Evolutionary conservation across 2,888 invertebrate genomes (phyloP).

Genomic region (Scelioninae gen. 1): DNA sequence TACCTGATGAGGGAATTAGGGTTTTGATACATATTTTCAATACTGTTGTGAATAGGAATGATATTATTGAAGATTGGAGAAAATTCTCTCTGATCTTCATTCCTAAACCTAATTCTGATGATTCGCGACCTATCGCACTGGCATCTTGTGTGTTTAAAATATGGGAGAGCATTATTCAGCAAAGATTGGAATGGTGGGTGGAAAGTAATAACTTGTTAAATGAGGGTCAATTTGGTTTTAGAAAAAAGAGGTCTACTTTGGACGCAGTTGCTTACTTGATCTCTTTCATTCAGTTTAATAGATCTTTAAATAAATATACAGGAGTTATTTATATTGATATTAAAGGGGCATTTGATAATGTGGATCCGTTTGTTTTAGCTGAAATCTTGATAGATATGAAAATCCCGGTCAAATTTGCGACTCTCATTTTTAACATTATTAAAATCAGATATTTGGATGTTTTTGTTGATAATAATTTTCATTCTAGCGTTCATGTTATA

Average conservation of each 20-base stretch:
- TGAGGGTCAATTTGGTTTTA: neutral
- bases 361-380: neutral
- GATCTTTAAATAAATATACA: neutral
- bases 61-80: neutral
- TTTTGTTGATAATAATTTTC: neutral
- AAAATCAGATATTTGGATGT: neutral
- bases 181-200: neutral
- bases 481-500: neutral
- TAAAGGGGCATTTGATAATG: constrained; percentile 3
- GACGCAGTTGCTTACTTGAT: neutral
- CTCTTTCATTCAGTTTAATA: neutral
- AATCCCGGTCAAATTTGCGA: neutral
- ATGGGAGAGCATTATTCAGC: neutral
- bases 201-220: neutral
- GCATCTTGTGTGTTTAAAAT: neutral
- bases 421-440: neutral
- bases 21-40: neutral
- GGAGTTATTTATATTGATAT: neutral
- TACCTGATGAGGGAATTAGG: neutral
- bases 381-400: neutral
- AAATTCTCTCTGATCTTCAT: neutral
- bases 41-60: neutral
- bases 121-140: neutral
- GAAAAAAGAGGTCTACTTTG: neutral
- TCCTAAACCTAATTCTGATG: neutral